Evolutionary conservation across 37 sponge, comb jelly and placozoan species (phyloP).

Genomic region (Diacarnus erythraeanus): DNA sequence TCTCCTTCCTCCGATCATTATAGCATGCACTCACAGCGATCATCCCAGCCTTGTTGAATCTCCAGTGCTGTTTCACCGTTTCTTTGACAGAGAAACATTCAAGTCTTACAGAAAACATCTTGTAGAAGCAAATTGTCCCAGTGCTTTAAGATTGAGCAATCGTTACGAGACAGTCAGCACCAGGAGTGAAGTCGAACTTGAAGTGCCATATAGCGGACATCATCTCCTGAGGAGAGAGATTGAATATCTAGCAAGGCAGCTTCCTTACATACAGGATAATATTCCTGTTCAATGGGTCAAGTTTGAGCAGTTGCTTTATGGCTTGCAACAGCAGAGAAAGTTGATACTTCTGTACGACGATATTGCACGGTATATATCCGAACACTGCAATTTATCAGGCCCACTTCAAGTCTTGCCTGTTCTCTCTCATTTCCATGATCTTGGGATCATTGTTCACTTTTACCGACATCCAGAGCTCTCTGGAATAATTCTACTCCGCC

Average conservation of each 20-base stretch:
- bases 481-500: constrained; percentile 44
- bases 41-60: background rate
- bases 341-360: constrained; percentile 47
- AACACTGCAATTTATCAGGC: constrained; percentile 51
- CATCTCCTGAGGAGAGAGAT: constrained; percentile 70
- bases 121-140: constrained; percentile 38
- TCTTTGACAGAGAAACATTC: constrained; percentile 40
- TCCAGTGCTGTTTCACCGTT: constrained; percentile 22
- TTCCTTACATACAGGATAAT: constrained; percentile 55
- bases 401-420: constrained; percentile 58
- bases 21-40: constrained; percentile 53
- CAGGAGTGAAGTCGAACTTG: constrained; percentile 3
- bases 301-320: constrained; percentile 65
- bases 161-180: constrained; percentile 27
- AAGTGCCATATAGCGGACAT: constrained; percentile 35
- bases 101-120: constrained; percentile 40
- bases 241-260: constrained; percentile 64
- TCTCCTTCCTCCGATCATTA: constrained; percentile 59
- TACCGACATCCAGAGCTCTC: constrained; percentile 58
- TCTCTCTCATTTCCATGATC: constrained; percentile 61
- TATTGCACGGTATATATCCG: constrained; percentile 44
- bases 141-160: constrained; percentile 41
- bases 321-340: constrained; percentile 73
- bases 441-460: constrained; percentile 63
- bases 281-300: constrained; percentile 80